Evolutionary conservation across 2,113 vertebrate species (phyloP).

Genomic region (Pollimyrus isidori): DNA sequence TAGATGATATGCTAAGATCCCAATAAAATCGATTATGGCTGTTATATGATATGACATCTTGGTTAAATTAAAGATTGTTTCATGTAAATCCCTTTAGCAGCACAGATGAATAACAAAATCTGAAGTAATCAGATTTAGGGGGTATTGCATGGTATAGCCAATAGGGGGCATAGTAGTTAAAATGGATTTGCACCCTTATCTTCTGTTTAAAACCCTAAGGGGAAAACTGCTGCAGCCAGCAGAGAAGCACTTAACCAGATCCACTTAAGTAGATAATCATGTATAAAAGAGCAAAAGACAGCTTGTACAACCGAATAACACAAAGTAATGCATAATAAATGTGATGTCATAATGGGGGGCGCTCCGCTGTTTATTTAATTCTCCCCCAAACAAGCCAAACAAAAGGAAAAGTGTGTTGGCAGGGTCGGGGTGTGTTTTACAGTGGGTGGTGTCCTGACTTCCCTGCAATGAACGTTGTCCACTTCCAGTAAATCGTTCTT

Average conservation of each 20-base stretch:
- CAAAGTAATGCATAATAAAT: neutral
- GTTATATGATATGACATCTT: neutral
- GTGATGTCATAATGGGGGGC: neutral
- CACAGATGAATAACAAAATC: neutral
- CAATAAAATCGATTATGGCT: neutral
- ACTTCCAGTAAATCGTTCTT: neutral
- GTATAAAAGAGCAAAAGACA: neutral
- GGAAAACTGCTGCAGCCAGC: neutral
- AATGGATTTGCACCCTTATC: neutral
- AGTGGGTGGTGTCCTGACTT: neutral
- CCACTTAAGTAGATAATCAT: neutral
- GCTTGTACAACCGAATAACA: neutral
- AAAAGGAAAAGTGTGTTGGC: neutral
- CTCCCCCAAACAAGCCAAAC: neutral
- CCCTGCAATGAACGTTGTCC: neutral
- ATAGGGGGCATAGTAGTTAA: neutral
- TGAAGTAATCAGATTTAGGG: neutral
- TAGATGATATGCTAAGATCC: neutral
- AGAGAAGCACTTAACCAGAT: neutral
- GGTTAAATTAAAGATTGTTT: neutral
- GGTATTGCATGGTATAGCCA: neutral
- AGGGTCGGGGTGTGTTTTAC: neutral
- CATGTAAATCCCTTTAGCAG: neutral
- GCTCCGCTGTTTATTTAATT: neutral
- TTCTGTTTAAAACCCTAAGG: neutral